Base-by-base conservation (phyloP, 1,140 invertebrate species). In the Penaeus vannamei region DNA sequence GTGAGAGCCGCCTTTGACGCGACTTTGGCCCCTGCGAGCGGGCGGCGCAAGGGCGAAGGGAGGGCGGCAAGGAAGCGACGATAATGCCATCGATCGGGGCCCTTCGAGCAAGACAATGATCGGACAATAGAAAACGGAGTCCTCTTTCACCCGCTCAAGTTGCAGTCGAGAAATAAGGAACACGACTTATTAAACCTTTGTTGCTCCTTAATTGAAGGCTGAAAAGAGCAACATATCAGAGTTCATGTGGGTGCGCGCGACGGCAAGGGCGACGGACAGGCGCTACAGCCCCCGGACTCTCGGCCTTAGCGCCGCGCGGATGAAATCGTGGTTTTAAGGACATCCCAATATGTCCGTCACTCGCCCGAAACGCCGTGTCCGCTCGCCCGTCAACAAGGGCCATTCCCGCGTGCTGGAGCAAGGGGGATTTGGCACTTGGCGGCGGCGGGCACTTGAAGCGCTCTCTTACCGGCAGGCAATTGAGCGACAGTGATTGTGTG, bases 221-320 rank as follows among this genome's bases (percentile, higher is more conserved):
- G 87, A 89, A 89, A 89, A 89, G 87, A 89, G 87, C 87, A 89
- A 89, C 87, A 89, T 89, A 89, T 89, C 87, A 84, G 64, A 84
- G 87, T 89, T 89, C 87, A 89, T 89, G 87, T 79, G 87, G 87
- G 87, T 79, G 12, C 69, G 76, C 8, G 82, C n/a, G 20, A 20
- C 72, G n/a, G 61, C 22, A 80, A 79, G 82, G 81, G 23, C 32
- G 53, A 46, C 72, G 36, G 20, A 59, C 59, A 20, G 26, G 61
- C 82, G 22, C 76, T 36, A 8, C 23, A 23, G 19, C 60, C 22
- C 72, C 46, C 23, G 87, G 83, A 84, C 32, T 89, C 80, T 84
- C 87, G 61, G 72, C 69, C 87, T 85, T 89, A 81, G 53, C 59
- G 82, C 19, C 59, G 19, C 76, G 84, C 23, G 69, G n/a, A 26